phyloP scores from a whole-genome alignment of 2,797 vertebrate genomes.

The Varecia variegata region DNA sequence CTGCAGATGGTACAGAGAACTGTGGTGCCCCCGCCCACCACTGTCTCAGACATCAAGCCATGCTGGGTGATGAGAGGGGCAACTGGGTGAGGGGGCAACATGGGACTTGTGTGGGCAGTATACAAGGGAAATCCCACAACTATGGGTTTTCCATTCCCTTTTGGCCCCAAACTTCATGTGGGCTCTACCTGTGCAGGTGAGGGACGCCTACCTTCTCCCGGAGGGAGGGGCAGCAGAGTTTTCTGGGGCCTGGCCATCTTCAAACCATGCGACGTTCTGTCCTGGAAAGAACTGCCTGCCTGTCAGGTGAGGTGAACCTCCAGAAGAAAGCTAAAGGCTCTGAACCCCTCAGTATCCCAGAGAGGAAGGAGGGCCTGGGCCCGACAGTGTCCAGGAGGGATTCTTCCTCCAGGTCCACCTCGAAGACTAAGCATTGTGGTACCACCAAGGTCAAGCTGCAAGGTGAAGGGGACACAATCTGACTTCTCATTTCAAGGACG shows the following conservation, averaged over 20 bases:
- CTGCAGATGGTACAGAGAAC: background rate
- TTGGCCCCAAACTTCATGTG: background rate
- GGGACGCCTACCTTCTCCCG: conserved; percentile 9
- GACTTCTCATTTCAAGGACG: background rate
- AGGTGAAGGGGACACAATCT: background rate
- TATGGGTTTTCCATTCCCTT: background rate
- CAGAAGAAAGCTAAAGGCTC: background rate
- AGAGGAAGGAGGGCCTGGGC: background rate
- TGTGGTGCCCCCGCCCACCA: background rate
- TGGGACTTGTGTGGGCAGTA: background rate
- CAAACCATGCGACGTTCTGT: background rate
- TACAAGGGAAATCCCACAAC: background rate
- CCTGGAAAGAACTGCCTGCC: background rate
- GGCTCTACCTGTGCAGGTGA: background rate
- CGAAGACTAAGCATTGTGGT: background rate
- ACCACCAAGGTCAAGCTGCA: background rate
- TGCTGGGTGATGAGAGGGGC: background rate
- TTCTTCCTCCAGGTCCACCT: background rate
- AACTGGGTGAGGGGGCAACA: background rate
- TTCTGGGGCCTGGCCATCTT: background rate
- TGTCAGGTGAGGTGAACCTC: background rate
- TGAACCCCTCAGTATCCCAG: background rate
- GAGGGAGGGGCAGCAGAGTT: background rate
- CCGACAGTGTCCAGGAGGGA: background rate
- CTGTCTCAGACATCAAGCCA: background rate